Conservation (phyloP, 2,888 invertebrate genomes). For the Lathronympha strigana region DNA sequence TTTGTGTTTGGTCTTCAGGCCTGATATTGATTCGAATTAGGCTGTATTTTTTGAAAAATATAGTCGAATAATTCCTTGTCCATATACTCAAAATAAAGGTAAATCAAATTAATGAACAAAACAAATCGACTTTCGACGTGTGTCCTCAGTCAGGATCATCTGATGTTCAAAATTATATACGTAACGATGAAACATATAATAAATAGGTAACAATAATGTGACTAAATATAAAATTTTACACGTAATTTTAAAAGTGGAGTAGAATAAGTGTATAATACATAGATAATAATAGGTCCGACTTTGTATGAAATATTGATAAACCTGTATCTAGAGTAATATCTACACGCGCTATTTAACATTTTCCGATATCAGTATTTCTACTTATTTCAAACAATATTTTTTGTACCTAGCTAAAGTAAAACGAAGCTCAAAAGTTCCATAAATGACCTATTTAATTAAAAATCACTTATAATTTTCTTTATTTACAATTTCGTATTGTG, state of each 20-base stretch:
- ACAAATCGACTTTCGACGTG: conserved; percentile 56
- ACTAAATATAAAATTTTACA: conserved; percentile 82
- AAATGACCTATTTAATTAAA: background rate
- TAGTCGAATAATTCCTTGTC: conserved; percentile 67
- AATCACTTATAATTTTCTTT: conserved; percentile 45
- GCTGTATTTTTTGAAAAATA: conserved; percentile 46
- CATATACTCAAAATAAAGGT: conserved; percentile 65
- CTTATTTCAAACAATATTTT: background rate
- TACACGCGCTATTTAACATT: conserved; percentile 54
- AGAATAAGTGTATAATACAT: conserved; percentile 81
- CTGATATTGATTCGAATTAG: conserved; percentile 67
- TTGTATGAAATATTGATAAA: conserved; percentile 77
- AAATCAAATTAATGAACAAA: conserved; percentile 58
- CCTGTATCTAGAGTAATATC: conserved; percentile 58
- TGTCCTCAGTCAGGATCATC: conserved; percentile 73
- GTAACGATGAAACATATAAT: conserved; percentile 84
- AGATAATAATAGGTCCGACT: conserved; percentile 76
- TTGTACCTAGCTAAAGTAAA: background rate
- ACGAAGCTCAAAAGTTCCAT: conserved; percentile 28
- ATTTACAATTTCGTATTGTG: conserved; percentile 76
- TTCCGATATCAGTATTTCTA: conserved; percentile 26
- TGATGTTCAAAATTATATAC: conserved; percentile 84
- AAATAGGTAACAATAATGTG: conserved; percentile 78
- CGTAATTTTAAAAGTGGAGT: conserved; percentile 80
- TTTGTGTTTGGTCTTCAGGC: conserved; percentile 65